Conservation (phyloP, 2,797 vertebrate genomes). For the Pampus argenteus region DNA sequence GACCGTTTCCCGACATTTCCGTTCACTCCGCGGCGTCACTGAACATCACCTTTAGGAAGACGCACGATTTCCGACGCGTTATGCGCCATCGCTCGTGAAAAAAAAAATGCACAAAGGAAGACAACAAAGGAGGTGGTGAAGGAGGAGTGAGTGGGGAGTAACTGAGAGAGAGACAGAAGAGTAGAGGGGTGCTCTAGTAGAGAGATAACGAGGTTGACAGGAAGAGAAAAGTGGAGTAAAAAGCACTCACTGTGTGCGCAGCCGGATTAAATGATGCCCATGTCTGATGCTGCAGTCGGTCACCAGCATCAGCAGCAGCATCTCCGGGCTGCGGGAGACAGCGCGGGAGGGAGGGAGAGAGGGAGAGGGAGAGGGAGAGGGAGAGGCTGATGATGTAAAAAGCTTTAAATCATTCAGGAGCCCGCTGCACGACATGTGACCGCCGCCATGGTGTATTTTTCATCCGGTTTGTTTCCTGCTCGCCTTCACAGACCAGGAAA, state of each 20-base stretch:
- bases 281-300: slow-evolving; percentile 81
- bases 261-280: slow-evolving; percentile 75
- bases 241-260: slow-evolving; percentile 74
- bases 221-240: slow-evolving; percentile 41
- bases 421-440: slow-evolving; percentile 77
- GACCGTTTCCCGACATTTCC: slow-evolving; percentile 22
- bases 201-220: slow-evolving; percentile 8
- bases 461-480: slow-evolving; percentile 64
- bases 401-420: slow-evolving; percentile 82
- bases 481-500: slow-evolving; percentile 13
- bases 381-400: slow-evolving; percentile 73
- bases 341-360: slow-evolving; percentile 9
- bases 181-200: slow-evolving; percentile 15
- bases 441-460: slow-evolving; percentile 65
- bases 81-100: slow-evolving; percentile 63
- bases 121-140: slow-evolving; percentile 39
- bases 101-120: slow-evolving; percentile 63
- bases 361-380: slow-evolving; percentile 22
- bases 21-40: slow-evolving; percentile 13
- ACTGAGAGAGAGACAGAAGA: not conserved
- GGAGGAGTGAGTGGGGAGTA: not conserved
- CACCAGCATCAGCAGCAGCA: slow-evolving; percentile 79
- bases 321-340: slow-evolving; percentile 70
- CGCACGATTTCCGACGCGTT: slow-evolving; percentile 36
- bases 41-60: slow-evolving; percentile 20